Evolutionary conservation across 2,888 invertebrate species (phyloP), one percentile per base, ranked within the genome.

Genomic region (Operophtera brumata): DNA sequence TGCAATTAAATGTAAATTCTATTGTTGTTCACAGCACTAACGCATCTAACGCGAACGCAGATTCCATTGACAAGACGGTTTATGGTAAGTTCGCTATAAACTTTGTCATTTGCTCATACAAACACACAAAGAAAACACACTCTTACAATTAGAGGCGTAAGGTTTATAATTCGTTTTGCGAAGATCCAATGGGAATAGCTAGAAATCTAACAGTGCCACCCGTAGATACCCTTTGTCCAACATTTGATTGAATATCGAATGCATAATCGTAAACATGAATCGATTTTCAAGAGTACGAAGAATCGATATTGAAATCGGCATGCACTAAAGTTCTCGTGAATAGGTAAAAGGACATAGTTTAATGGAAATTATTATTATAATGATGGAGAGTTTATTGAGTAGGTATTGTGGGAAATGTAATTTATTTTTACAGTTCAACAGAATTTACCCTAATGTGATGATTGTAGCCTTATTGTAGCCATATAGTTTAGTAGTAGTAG

Each of bases 241-340:
- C 66, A 62, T 64, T 78, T 80, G 85, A 86, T 84, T 84, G 83
- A 86, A 86, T 83, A 80, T 80, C 76, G 75, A 75, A 82, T 76
- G 77, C 62, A 80, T 77, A 82, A 83, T 87, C 86, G 81, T 86
- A 87, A 87, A 86, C 62, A 73, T 69, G 71, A 75, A 80, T 80
- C 83, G 80, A 82, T 81, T 82, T 75, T 76, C 71, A 70, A 69
- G 64, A 75, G 74, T 78, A 75, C 78, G 74, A 69, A 77, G 80
- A 79, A 80, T 78, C 70, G 77, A 73, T 79, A 79, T 82, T 78
- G 75, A 78, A 77, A 78, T 75, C 75, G 76, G 74, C 71, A 65
- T 71, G 66, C 69, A 70, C 69, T 73, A 69, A 69, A 63, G 56
- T 61, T 62, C 61, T 61, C 63, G 65, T 69, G 69, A 77, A 75